A percentile compares a stretch with the other conserved stretches of the same genome.
phyloP scores from a whole-genome alignment of 2,797 vertebrate species.

The Staurois parvus region DNA sequence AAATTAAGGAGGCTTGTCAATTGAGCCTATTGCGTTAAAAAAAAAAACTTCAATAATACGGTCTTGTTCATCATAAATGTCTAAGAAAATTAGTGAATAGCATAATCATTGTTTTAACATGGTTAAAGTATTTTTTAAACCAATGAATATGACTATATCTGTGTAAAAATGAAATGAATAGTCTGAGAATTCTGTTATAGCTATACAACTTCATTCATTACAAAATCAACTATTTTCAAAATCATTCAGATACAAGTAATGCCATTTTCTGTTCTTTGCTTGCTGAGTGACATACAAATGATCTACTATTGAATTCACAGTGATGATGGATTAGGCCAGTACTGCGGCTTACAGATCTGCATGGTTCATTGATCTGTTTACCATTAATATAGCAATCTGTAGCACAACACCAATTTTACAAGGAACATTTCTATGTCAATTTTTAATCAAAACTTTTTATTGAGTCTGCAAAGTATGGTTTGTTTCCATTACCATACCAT shows the following conservation, averaged over 20 bases:
- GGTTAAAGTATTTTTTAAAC: no score
- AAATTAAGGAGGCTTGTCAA: no score
- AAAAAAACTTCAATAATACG: no score
- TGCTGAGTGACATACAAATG: conserved; percentile 32
- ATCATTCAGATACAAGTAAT: conserved; percentile 3
- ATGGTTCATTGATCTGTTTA: conserved; percentile 39
- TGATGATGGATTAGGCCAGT: conserved; percentile 14
- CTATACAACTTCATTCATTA: neutral
- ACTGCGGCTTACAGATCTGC: neutral
- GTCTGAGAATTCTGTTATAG: neutral
- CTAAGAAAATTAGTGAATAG: no score
- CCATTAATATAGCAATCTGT: conserved; percentile 15
- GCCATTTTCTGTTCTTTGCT: conserved; percentile 5
- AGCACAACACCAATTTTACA: neutral
- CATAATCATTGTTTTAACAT: no score
- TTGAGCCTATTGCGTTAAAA: no score
- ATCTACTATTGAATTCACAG: conserved; percentile 17
- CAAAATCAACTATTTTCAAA: neutral
- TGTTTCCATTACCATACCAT: neutral
- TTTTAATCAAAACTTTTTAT: conserved; percentile 6
- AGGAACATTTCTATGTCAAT: neutral
- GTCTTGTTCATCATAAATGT: no score
- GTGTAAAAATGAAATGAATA: no score
- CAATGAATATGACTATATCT: no score
- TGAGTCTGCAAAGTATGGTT: neutral